Percentiles rank a stretch among this genome's conserved stretches.
These are phyloP conservation scores for Megamerina dolium DNA, from an alignment of 2,888 invertebrate species.

Conservation along the genomic window DNA sequence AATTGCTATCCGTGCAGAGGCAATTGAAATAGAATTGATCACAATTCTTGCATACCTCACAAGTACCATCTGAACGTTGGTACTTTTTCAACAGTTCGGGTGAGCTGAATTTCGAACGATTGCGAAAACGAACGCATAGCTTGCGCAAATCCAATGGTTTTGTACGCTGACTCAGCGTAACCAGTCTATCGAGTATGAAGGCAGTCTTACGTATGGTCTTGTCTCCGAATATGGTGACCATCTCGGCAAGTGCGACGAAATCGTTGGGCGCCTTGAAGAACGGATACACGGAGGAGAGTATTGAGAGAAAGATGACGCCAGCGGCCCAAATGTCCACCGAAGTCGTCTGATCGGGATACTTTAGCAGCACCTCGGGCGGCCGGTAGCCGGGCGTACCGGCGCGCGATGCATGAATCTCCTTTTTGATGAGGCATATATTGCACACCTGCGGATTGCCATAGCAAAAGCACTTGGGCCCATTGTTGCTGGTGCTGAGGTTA, in stretches of 20 bases:
- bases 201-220: slow-evolving; percentile 64
- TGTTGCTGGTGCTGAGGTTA: slow-evolving; percentile 18
- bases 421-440: slow-evolving; percentile 59
- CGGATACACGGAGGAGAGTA: slow-evolving; percentile 74
- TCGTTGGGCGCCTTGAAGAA: slow-evolving; percentile 80
- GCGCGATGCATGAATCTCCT: slow-evolving; percentile 65
- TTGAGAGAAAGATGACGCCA: slow-evolving; percentile 74
- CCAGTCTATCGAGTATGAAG: slow-evolving; percentile 55
- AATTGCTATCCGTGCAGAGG: slow-evolving; percentile 42
- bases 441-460: slow-evolving; percentile 64
- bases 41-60: slow-evolving; percentile 46
- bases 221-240: slow-evolving; percentile 72
- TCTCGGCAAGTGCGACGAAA: slow-evolving; percentile 72
- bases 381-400: slow-evolving; percentile 88
- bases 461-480: slow-evolving; percentile 57
- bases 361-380: slow-evolving; percentile 79
- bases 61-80: slow-evolving; percentile 31
- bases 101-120: slow-evolving; percentile 41
- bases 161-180: slow-evolving; percentile 52
- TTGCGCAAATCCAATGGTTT: slow-evolving; percentile 51
- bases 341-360: slow-evolving; percentile 71
- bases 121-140: slow-evolving; percentile 49
- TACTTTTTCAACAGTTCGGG: slow-evolving; percentile 34
- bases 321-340: slow-evolving; percentile 87
- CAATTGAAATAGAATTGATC: slow-evolving; percentile 47